Base-by-base conservation (phyloP, 1,140 invertebrate genomes). In the Heliothis virescens region DNA sequence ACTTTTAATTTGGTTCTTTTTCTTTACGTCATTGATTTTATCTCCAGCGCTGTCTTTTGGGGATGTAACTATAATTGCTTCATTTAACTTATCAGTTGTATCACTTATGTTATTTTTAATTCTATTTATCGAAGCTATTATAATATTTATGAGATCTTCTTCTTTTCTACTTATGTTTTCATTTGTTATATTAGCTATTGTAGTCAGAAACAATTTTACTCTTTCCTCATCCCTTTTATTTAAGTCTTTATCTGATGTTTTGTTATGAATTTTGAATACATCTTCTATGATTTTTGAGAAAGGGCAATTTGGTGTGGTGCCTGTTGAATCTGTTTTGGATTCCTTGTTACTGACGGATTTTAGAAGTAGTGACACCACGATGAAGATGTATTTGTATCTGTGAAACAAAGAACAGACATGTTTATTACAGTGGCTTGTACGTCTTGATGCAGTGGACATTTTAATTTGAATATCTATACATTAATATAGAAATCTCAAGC, bases 281-380 rank as follows among this genome's bases (percentile, higher is more conserved):
- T 94, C 92, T 88, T 94, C 92, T 26, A 94, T 90, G 26, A 94
- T 90, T 88, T 84, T 92, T 26, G 91, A 88, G 48, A 92, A 93
- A 13, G 92, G 91, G 86, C 93, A 94, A 34, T 90, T 91, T 48
- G 69, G 86, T 59, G 85, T 85, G 9, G 85, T 90, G 69, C 41
- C 55, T 13, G 26, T 76, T 4, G 55, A 41, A 10, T 62, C 65
- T 52, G 52, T 79, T 65, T 57, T 29, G 16, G 57, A 29, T 69
- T 80, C 67, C 69, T 79, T 83, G 21, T 80, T 72, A 55, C 18
- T 74, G 47, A 83, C 48, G 55, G 62, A 77, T 57, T 83, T 12
- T 10, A 84, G n/a, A 11, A 85, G 63, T 48, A 83, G 41, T 16
- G 59, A 16, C 55, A 87, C 74, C 1, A 29, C 34, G 34, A 86